Percentiles rank a stretch among this genome's conserved stretches.
phyloP scores from a whole-genome alignment of 2,797 vertebrate species.

The Peromyscus melanophrys region DNA sequence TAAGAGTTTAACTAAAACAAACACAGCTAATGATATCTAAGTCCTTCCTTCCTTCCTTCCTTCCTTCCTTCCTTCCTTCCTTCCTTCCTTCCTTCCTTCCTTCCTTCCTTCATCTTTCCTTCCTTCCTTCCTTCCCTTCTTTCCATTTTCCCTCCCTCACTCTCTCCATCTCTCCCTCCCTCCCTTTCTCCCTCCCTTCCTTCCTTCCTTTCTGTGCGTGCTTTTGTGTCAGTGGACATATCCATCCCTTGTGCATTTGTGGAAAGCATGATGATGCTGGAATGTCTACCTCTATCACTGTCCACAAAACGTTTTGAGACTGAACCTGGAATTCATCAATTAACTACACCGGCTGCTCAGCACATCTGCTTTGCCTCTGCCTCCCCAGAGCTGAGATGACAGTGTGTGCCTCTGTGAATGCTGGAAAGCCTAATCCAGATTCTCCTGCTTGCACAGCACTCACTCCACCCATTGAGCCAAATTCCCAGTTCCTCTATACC shows the following conservation, averaged over 20 bases:
- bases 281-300: not conserved
- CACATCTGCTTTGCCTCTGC: not conserved
- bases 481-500: too few species aligned
- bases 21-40: not conserved
- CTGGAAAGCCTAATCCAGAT: not conserved
- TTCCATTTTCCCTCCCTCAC: not conserved
- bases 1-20: not conserved
- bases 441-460: not conserved
- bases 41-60: too few species aligned
- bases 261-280: not conserved
- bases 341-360: not conserved
- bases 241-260: not conserved
- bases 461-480: not conserved
- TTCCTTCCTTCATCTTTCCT: not conserved
- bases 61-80: fast-evolving
- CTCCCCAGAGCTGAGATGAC: too few species aligned
- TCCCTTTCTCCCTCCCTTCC: fast-evolving
- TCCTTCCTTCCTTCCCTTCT: not conserved
- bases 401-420: not conserved
- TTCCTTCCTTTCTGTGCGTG: too few species aligned
- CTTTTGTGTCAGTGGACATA: not conserved
- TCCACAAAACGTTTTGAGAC: not conserved
- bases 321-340: not conserved
- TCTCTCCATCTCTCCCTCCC: not conserved
- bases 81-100: too few species aligned